Evolutionary conservation across 2,113 vertebrate genomes (phyloP).

Genomic region (Smithornis capensis): DNA sequence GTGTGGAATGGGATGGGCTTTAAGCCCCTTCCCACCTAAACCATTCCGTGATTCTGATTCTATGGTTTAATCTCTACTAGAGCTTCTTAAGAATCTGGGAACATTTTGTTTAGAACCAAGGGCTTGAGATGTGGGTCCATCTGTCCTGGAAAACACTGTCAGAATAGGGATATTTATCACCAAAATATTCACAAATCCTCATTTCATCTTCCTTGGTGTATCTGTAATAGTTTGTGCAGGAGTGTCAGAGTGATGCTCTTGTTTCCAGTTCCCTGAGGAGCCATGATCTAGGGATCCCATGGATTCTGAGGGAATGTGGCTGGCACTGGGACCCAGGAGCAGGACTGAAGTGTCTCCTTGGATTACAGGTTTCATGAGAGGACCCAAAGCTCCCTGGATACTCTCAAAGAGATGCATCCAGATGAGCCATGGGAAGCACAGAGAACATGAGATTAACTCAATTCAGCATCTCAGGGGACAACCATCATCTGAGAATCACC

Average conservation of each 20-base stretch:
- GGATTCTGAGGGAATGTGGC: not conserved
- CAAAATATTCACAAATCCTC: not conserved
- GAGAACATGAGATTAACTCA: not conserved
- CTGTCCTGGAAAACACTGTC: not conserved
- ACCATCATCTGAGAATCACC: not conserved
- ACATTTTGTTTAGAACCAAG: not conserved
- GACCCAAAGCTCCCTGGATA: not conserved
- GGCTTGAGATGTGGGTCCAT: not conserved
- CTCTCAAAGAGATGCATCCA: not conserved
- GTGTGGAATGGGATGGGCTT: fast-evolving
- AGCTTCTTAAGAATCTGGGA: not conserved
- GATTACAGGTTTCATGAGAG: not conserved
- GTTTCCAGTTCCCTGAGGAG: not conserved
- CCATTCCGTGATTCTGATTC: not conserved
- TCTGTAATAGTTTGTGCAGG: not conserved
- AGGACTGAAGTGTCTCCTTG: not conserved
- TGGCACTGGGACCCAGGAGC: not conserved
- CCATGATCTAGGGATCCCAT: not conserved
- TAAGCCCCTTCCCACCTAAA: not conserved
- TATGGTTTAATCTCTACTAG: not conserved
- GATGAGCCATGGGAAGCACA: not conserved
- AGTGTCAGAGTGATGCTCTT: not conserved
- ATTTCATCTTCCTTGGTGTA: not conserved
- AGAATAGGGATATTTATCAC: not conserved
- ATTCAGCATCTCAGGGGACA: not conserved